A percentile compares a stretch with the other conserved stretches of the same genome.
phyloP scores from a whole-genome alignment of 1,140 invertebrate genomes.

The Ganaspis sp. region DNA sequence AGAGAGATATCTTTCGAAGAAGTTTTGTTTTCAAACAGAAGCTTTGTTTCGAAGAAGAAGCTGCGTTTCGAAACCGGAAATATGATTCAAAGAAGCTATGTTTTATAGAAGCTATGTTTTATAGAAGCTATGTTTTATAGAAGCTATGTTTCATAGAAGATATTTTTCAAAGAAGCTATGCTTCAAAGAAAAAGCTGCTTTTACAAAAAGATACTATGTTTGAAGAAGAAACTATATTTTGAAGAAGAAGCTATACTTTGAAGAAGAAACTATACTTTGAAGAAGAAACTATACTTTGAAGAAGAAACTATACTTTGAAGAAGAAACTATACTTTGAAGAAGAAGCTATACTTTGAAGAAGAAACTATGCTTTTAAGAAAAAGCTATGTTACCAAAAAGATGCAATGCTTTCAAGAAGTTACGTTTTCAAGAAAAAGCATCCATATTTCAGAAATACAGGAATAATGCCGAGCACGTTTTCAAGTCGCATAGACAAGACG shows the following conservation, averaged over 20 bases:
- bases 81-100: too few relatives aligned
- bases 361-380: too few relatives aligned
- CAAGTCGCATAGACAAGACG: constrained; percentile 15
- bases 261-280: background rate
- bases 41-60: background rate
- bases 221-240: too few relatives aligned
- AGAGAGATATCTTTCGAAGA: too few relatives aligned
- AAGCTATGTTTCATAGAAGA: too few relatives aligned
- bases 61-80: too few relatives aligned
- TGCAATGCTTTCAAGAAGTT: background rate
- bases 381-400: too few relatives aligned
- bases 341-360: background rate
- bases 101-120: background rate
- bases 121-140: background rate
- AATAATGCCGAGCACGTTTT: constrained; percentile 28
- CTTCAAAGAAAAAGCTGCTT: background rate
- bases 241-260: background rate
- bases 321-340: background rate
- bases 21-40: too few relatives aligned
- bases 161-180: too few relatives aligned
- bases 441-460: background rate
- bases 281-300: background rate
- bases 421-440: too few relatives aligned
- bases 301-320: background rate
- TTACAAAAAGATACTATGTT: too few relatives aligned